phyloP scores from a whole-genome alignment of 2,797 vertebrate species.

The Psittacula derbiana region DNA sequence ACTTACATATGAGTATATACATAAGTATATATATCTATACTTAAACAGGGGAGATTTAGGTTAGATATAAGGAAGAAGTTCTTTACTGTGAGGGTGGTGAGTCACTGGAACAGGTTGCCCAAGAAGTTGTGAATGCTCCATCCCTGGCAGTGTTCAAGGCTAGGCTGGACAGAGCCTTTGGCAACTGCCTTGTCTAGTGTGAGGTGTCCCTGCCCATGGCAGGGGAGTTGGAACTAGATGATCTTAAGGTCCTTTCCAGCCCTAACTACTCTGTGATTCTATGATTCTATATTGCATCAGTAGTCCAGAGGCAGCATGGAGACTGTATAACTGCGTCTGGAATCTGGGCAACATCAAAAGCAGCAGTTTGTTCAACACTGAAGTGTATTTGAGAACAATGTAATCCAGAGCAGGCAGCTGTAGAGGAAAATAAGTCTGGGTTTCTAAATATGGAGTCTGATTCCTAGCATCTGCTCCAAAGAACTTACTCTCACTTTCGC shows the following conservation, averaged over 20 bases:
- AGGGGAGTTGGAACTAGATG: neutral
- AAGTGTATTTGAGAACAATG: neutral
- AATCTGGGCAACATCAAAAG: neutral
- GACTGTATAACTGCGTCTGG: accelerated
- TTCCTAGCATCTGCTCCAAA: neutral
- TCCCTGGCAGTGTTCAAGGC: neutral
- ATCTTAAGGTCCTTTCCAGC: neutral
- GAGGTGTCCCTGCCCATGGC: neutral
- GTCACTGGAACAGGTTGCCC: neutral
- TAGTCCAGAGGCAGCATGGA: neutral
- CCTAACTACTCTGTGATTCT: neutral
- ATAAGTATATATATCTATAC: neutral
- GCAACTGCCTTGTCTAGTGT: neutral
- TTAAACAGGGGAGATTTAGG: neutral
- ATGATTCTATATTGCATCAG: neutral
- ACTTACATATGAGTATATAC: neutral
- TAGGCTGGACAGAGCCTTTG: neutral
- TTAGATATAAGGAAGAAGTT: neutral
- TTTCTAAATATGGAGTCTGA: neutral
- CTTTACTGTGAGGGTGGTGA: neutral
- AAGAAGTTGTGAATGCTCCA: neutral
- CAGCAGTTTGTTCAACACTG: neutral
- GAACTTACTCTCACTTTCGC: neutral
- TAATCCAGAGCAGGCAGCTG: neutral
- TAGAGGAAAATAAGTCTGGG: neutral